phyloP scores from a whole-genome alignment of 2,888 invertebrate species.

The Acleris cristana region DNA sequence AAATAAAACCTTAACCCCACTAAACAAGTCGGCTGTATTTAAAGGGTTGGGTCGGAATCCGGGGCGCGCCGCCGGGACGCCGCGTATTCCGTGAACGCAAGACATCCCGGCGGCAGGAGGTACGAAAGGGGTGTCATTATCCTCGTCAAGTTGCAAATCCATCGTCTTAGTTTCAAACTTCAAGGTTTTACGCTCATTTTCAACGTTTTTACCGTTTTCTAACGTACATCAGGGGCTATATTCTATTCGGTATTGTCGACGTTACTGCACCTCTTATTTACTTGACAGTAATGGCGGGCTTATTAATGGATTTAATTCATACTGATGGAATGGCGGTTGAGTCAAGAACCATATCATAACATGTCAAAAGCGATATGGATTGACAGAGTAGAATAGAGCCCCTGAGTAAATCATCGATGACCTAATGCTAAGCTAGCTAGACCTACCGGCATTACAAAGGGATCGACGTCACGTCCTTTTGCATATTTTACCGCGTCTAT shows the following conservation, averaged over 20 bases:
- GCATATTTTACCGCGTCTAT: too few relatives aligned
- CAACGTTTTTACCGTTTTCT: not conserved
- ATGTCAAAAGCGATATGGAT: too few relatives aligned
- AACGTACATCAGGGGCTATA: too few relatives aligned
- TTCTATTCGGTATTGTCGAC: too few relatives aligned
- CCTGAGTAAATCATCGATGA: not conserved
- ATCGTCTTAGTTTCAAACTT: not conserved
- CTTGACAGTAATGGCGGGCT: too few relatives aligned
- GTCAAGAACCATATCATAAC: too few relatives aligned
- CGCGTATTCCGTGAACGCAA: constrained; percentile 46
- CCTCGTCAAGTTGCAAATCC: not conserved
- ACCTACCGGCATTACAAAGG: too few relatives aligned
- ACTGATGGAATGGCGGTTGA: too few relatives aligned
- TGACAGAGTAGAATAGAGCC: not conserved
- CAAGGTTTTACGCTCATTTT: not conserved
- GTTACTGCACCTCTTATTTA: too few relatives aligned
- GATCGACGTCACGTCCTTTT: too few relatives aligned
- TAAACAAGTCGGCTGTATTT: constrained; percentile 42
- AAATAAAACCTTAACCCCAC: constrained; percentile 36
- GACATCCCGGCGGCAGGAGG: constrained; percentile 42
- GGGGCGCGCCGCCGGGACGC: constrained; percentile 44
- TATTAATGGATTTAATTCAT: too few relatives aligned
- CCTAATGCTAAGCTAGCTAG: not conserved
- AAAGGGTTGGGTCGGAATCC: constrained; percentile 53
- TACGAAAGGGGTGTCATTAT: constrained; percentile 41